Evolutionary conservation across 2,888 invertebrate species (phyloP).

Genomic region (Aporophyla nigra): DNA sequence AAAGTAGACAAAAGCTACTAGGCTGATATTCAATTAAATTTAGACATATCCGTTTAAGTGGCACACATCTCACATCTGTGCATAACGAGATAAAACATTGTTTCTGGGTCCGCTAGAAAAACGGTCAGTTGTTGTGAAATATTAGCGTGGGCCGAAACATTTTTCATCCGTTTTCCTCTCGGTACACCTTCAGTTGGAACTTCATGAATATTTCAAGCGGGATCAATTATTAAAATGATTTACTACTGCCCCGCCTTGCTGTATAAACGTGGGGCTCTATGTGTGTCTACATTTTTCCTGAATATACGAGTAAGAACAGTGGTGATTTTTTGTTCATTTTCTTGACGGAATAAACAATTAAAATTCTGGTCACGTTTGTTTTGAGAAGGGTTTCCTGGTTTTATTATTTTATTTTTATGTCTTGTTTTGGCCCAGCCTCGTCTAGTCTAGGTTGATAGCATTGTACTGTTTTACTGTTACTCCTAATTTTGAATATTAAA

Average conservation of each 20-base stretch:
- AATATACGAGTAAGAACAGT: slow-evolving; percentile 62
- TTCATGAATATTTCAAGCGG: slow-evolving; percentile 89
- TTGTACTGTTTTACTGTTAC: slow-evolving; percentile 8
- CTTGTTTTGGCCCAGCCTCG: slow-evolving; percentile 5
- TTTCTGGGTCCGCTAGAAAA: slow-evolving; percentile 67
- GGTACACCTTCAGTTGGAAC: slow-evolving; percentile 83
- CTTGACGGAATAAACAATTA: slow-evolving; percentile 65
- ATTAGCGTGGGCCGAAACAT: slow-evolving; percentile 80
- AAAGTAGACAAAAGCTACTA: not conserved
- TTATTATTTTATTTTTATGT: slow-evolving; percentile 44
- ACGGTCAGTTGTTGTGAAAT: slow-evolving; percentile 82
- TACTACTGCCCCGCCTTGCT: slow-evolving; percentile 81
- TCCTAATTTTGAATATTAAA: slow-evolving; percentile 18
- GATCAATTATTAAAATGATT: slow-evolving; percentile 91
- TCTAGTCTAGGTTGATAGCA: slow-evolving; percentile 8
- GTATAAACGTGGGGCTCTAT: slow-evolving; percentile 77
- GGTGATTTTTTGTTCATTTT: slow-evolving; percentile 66
- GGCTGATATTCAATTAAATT: slow-evolving; percentile 16
- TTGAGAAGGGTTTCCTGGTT: slow-evolving; percentile 55
- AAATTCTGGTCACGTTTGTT: slow-evolving; percentile 66
- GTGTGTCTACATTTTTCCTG: slow-evolving; percentile 75
- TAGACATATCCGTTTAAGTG: not conserved
- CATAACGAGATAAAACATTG: slow-evolving; percentile 65
- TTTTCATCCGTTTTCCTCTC: slow-evolving; percentile 86
- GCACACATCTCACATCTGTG: slow-evolving; percentile 23